phyloP scores from a whole-genome alignment of 2,888 invertebrate species.

The Bellardia pandia region DNA sequence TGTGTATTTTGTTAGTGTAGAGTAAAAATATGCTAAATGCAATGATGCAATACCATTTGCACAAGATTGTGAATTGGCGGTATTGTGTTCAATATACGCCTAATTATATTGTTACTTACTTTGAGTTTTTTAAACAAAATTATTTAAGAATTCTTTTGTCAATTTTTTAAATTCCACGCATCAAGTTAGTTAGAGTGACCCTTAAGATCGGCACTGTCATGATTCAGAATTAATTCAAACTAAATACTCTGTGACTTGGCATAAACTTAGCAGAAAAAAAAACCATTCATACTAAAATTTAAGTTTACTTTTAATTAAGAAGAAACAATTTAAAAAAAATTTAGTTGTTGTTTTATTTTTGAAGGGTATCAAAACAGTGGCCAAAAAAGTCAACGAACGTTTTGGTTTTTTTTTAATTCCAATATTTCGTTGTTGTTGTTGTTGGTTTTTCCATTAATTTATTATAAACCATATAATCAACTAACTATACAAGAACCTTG shows the following conservation, averaged over 20 bases:
- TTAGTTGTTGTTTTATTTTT: too few relatives aligned
- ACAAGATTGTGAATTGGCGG: conserved; percentile 26
- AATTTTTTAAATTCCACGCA: conserved; percentile 12
- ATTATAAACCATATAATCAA: conserved; percentile 15
- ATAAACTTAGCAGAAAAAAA: background rate
- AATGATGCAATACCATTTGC: too few relatives aligned
- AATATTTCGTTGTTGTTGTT: background rate
- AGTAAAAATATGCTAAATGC: too few relatives aligned
- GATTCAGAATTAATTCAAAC: conserved; percentile 58
- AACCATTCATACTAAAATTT: conserved; percentile 20
- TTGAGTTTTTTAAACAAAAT: background rate
- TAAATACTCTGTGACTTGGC: conserved; percentile 54
- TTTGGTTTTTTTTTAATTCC: conserved; percentile 1
- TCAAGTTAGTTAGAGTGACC: conserved; percentile 38
- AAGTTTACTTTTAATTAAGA: conserved; percentile 9
- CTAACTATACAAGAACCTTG: conserved; percentile 66
- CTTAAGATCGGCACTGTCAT: conserved; percentile 20
- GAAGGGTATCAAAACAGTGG: background rate
- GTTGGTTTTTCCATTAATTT: background rate
- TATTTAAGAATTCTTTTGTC: background rate
- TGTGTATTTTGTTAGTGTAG: too few relatives aligned
- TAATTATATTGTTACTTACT: background rate
- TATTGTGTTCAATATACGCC: conserved; percentile 32
- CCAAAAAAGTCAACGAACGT: conserved; percentile 68
- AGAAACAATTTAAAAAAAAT: conserved; percentile 32